Evolutionary conservation across 2,797 vertebrate species (phyloP).

Genomic region (Macropus fuliginosus): DNA sequence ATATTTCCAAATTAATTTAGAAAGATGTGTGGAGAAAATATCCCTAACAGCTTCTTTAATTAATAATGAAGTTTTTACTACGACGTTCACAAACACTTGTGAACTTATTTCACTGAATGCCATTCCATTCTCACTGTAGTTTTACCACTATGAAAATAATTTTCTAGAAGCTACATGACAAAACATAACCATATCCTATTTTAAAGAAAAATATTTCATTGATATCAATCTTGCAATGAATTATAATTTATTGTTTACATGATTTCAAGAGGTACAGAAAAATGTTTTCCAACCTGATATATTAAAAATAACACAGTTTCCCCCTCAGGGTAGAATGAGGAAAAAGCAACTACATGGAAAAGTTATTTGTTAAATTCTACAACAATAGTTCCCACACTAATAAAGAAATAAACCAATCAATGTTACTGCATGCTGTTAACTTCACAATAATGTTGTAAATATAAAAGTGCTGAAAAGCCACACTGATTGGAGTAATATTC

Average conservation of each 20-base stretch:
- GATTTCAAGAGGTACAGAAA: slow-evolving; percentile 28
- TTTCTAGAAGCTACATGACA: slow-evolving; percentile 1
- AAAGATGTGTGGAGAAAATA: background rate
- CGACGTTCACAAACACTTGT: background rate
- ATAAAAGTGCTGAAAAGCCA: background rate
- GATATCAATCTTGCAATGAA: slow-evolving; percentile 14
- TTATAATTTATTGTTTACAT: background rate
- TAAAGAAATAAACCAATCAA: slow-evolving; percentile 21
- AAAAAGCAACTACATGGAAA: background rate
- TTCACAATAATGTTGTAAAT: slow-evolving; percentile 38
- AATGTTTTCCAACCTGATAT: slow-evolving; percentile 43
- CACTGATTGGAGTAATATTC: background rate
- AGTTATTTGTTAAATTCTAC: slow-evolving; percentile 30
- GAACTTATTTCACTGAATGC: background rate
- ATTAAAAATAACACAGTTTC: slow-evolving; percentile 24
- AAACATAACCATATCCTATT: background rate
- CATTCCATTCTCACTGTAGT: background rate
- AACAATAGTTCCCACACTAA: background rate
- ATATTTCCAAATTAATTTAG: slow-evolving; percentile 8
- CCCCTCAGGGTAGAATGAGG: slow-evolving; percentile 10
- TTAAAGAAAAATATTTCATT: background rate
- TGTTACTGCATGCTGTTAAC: background rate
- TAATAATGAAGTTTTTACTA: slow-evolving; percentile 24
- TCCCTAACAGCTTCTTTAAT: slow-evolving; percentile 27
- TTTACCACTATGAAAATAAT: slow-evolving; percentile 30